A percentile compares a stretch with the other conserved stretches of the same genome.
phyloP scores from a whole-genome alignment of 2,113 vertebrate genomes.

The Arenaria interpres region DNA sequence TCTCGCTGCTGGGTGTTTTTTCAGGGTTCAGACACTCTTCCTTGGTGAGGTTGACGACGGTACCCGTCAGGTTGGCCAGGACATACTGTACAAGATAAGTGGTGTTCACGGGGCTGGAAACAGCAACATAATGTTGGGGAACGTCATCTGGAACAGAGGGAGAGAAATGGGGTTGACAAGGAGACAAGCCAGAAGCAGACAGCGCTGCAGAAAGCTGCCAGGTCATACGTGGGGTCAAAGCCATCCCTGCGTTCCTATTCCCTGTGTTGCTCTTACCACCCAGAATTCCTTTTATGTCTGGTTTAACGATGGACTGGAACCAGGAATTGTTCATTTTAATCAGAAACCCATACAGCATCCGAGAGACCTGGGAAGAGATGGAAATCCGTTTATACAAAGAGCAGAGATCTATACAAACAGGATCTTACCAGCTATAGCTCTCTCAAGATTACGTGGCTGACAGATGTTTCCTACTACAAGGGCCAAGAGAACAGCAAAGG shows the following conservation, averaged over 20 bases:
- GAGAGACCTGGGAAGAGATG: constrained; percentile 78
- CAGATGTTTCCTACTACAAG: not conserved
- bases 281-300: constrained; percentile 72
- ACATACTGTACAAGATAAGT: constrained; percentile 83
- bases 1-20: constrained; percentile 71
- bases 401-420: not conserved
- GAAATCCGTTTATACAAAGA: not conserved
- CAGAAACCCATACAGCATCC: constrained; percentile 88
- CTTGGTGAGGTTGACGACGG: constrained; percentile 74
- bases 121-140: constrained; percentile 87
- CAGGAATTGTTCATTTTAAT: constrained; percentile 90
- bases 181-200: not conserved
- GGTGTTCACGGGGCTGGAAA: constrained; percentile 73
- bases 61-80: constrained; percentile 89
- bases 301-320: constrained; percentile 84
- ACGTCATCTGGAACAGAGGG: constrained; percentile 68
- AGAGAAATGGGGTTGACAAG: not conserved
- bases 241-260: not conserved
- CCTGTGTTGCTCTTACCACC: constrained; percentile 78
- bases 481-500: not conserved
- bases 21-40: constrained; percentile 82
- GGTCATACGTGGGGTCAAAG: not conserved
- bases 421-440: not conserved
- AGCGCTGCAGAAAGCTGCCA: not conserved
- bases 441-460: not conserved